A percentile compares a stretch with the other conserved stretches of the same genome.
Evolutionary conservation across 2,113 vertebrate species (phyloP).

Genomic region (Phyllostomus hastatus): DNA sequence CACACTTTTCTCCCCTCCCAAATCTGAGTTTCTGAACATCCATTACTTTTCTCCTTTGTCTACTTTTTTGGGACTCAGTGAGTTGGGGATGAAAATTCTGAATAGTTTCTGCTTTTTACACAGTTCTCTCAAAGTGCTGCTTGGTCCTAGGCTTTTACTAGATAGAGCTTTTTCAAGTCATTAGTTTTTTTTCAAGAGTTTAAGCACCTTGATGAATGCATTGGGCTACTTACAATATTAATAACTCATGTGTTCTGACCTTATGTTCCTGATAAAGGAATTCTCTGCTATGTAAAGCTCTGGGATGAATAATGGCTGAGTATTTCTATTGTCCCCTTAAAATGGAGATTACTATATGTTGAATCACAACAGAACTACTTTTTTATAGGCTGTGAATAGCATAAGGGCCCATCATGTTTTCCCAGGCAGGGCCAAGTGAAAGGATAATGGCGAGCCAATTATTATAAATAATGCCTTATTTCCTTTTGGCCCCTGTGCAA

Average conservation of each 20-base stretch:
- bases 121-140: neutral
- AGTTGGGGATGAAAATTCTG: neutral
- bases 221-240: slow-evolving; percentile 54
- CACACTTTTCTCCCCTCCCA: neutral
- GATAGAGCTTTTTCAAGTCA: neutral
- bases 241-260: slow-evolving; percentile 61
- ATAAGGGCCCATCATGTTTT: slow-evolving; percentile 53
- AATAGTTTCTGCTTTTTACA: neutral
- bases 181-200: neutral
- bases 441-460: slow-evolving; percentile 73
- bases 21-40: neutral
- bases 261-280: slow-evolving; percentile 64
- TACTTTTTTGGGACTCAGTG: neutral
- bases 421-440: slow-evolving; percentile 59
- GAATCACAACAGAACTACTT: slow-evolving; percentile 65
- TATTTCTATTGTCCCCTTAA: slow-evolving; percentile 68
- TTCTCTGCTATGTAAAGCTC: slow-evolving; percentile 41
- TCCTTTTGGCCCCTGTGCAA: slow-evolving; percentile 55
- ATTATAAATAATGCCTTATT: slow-evolving; percentile 76
- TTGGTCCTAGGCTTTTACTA: slow-evolving; percentile 6
- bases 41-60: neutral
- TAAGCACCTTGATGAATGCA: slow-evolving; percentile 21
- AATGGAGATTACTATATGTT: slow-evolving; percentile 64
- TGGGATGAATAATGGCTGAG: slow-evolving; percentile 56
- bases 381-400: slow-evolving; percentile 66